These are phyloP conservation scores for Craniophora ligustri DNA, from an alignment of 2,888 invertebrate species.

Conservation along the genomic window DNA sequence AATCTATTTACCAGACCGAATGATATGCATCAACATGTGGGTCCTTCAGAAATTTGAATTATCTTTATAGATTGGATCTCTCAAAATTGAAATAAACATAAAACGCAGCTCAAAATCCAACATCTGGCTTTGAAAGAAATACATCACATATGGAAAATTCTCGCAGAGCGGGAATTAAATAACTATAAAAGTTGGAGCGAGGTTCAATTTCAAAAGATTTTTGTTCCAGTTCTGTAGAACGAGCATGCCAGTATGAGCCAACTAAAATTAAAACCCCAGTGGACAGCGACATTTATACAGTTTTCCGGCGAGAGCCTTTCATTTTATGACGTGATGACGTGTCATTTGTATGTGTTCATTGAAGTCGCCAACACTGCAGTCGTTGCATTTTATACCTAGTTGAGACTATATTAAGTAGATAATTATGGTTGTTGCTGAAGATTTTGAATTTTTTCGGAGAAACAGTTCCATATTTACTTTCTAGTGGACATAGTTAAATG, in stretches of 20 bases:
- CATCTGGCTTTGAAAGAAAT: conserved; percentile 12
- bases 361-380: neutral
- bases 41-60: no score
- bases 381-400: neutral
- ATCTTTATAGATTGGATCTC: neutral
- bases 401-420: no score
- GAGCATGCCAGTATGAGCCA: conserved; percentile 8
- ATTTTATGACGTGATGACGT: conserved; percentile 9
- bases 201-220: conserved; percentile 41
- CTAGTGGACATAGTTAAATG: no score
- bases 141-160: conserved; percentile 27
- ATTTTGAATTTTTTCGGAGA: no score
- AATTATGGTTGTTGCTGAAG: no score
- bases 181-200: conserved; percentile 27
- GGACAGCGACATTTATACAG: neutral
- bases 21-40: no score
- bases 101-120: conserved; percentile 12
- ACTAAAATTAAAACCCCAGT: conserved; percentile 13
- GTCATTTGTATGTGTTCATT: neutral
- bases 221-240: conserved; percentile 24
- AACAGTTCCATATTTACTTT: no score
- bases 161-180: conserved; percentile 20
- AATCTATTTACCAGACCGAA: no score
- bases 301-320: conserved; percentile 3
- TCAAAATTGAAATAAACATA: neutral